These are phyloP conservation scores for Dallia pectoralis DNA, from an alignment of 2,797 vertebrate species.

Conservation along the genomic window DNA sequence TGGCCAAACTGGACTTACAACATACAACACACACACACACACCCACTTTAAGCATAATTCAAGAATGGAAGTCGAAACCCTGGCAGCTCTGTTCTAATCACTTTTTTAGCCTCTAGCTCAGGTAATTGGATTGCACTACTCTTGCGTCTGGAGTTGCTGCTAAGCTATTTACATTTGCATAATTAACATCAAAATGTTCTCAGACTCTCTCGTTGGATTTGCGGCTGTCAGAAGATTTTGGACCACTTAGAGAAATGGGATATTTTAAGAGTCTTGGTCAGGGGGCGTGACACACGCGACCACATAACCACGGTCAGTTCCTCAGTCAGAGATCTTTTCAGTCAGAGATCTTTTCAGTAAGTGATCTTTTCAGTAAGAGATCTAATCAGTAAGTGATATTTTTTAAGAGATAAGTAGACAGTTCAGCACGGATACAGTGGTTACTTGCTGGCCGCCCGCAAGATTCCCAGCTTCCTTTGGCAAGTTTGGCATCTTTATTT, in stretches of 20 bases:
- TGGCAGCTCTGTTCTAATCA: slow-evolving; percentile 21
- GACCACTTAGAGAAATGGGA: slow-evolving; percentile 33
- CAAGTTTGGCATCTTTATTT: slow-evolving; percentile 40
- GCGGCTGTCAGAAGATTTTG: slow-evolving; percentile 57
- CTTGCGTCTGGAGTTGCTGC: slow-evolving; percentile 66
- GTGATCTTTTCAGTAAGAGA: background rate
- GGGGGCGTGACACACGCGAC: background rate
- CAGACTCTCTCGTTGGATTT: slow-evolving; percentile 50
- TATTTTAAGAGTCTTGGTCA: slow-evolving; percentile 9
- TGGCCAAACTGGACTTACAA: slow-evolving; percentile 7
- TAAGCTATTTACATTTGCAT: slow-evolving; percentile 74
- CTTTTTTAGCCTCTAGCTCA: slow-evolving; percentile 36
- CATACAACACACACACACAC: background rate
- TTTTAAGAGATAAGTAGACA: background rate
- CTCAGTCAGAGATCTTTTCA: background rate
- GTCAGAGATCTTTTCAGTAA: no score
- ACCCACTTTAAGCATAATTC: slow-evolving; percentile 5
- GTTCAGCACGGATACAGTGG: slow-evolving; percentile 30
- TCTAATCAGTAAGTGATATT: no score
- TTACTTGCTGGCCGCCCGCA: slow-evolving; percentile 57
- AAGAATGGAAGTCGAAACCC: slow-evolving; percentile 44
- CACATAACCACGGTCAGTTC: background rate
- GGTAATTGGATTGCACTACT: slow-evolving; percentile 72
- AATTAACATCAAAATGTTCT: slow-evolving; percentile 71
- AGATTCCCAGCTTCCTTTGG: slow-evolving; percentile 41